phyloP scores from a whole-genome alignment of 2,113 vertebrate species.

The Phyllostomus discolor region DNA sequence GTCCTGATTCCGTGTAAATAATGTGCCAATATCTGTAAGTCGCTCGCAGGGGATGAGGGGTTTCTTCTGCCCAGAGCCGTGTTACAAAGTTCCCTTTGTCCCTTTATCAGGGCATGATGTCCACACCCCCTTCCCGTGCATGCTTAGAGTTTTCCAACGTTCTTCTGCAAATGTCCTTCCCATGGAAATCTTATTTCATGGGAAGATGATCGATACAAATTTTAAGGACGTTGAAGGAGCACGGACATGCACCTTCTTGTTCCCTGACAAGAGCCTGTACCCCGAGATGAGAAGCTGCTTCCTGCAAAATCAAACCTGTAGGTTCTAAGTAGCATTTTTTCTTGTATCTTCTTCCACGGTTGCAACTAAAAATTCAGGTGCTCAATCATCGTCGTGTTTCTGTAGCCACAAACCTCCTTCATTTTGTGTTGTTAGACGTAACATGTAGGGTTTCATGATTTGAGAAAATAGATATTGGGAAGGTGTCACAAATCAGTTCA shows the following conservation, averaged over 20 bases:
- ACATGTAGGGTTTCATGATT: not conserved
- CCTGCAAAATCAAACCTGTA: not conserved
- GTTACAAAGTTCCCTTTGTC: not conserved
- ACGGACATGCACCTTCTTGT: not conserved
- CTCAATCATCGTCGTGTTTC: not conserved
- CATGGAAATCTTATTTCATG: not conserved
- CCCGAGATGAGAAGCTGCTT: not conserved
- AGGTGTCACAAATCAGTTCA: not conserved
- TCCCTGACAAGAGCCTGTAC: not conserved
- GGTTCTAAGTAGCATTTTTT: not conserved
- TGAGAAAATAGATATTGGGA: not conserved
- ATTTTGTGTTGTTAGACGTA: not conserved
- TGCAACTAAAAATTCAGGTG: not conserved
- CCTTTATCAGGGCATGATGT: not conserved
- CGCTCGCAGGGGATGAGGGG: not conserved
- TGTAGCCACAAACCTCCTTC: not conserved
- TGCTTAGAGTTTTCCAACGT: not conserved
- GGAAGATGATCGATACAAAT: not conserved
- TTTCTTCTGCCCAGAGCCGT: not conserved
- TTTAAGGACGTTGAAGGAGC: not conserved
- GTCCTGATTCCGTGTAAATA: constrained; percentile 38
- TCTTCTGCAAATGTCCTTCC: not conserved
- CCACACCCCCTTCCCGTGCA: no score
- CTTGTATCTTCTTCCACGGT: not conserved
- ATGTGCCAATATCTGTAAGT: not conserved